Evolutionary conservation across 2,888 invertebrate genomes (phyloP), one percentile per base, ranked within the genome.

Genomic region (Sceliomorpha sp.): DNA sequence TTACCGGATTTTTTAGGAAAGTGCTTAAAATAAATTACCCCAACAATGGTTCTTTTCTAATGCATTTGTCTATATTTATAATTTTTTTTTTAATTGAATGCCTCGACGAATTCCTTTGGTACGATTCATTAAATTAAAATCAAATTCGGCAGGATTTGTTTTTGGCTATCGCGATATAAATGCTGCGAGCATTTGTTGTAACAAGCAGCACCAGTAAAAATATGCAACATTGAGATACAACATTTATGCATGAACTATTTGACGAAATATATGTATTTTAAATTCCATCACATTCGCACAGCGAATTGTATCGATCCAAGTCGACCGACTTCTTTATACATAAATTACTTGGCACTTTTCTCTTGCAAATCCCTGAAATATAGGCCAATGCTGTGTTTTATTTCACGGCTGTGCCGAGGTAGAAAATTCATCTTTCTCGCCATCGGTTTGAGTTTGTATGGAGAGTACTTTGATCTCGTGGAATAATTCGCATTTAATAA

Each of bases 301-400:
- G 58, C 39, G 51, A 62, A 53, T 58, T 56, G 60, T 56, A 69
- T 69, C 45, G 68, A 69, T 69, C 44, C 40, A 20, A 42, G 29
- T 12, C 55, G 62, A 58, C 51, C 58, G 51, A 69, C 62, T 69
- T 58, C 62, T 62, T 39, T 50, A 31, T 58, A 62, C 62, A 63
- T 51, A 56, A 69, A 68, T 55, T 62, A 55, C 60, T 60, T 67
- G 47, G 20, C 55, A 60, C 55, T 53, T 60, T 68, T 60, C 55
- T 45, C 50, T 50, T 14, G 17, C 39, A 56, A 56, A 48, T 48
- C 50, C 26, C 50, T 44, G 39, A 58, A 62, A 53, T 53, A 47
- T 32, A 42, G 31, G 15, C 6, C 44, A 44, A 10, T 37, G 26
- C 12, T 10, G 12, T 48, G 32, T 37, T 55, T 56, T 64, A 42